These are phyloP conservation scores for Tapera naevia DNA, from an alignment of 2,797 vertebrate genomes.

Conservation along the genomic window DNA sequence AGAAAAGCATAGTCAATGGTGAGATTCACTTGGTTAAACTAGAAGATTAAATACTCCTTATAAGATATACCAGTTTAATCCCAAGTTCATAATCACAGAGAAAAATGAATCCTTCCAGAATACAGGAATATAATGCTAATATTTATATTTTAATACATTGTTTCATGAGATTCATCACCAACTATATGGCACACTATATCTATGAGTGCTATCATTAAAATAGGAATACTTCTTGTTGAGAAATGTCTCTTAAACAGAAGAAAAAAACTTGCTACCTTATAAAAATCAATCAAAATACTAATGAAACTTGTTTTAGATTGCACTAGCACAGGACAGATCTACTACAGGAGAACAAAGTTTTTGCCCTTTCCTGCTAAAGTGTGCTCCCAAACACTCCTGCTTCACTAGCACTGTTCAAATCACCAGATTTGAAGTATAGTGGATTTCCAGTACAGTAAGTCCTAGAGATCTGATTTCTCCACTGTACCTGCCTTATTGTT, in stretches of 20 bases:
- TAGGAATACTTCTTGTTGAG: not conserved
- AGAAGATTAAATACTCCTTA: not conserved
- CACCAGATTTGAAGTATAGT: not conserved
- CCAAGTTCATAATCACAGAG: not conserved
- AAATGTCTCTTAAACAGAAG: not conserved
- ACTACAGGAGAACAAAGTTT: not conserved
- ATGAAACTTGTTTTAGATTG: not conserved
- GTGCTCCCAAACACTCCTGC: not conserved
- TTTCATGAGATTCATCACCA: not conserved
- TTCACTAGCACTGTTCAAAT: not conserved
- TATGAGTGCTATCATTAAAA: not conserved
- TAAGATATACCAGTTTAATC: not conserved
- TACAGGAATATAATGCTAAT: not conserved
- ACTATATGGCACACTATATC: fast-evolving
- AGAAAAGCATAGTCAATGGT: not conserved
- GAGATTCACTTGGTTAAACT: not conserved
- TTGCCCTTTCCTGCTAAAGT: not conserved
- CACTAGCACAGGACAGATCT: not conserved
- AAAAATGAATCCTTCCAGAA: not conserved
- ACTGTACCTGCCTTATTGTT: not conserved
- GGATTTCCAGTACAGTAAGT: not conserved
- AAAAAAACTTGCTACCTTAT: fast-evolving
- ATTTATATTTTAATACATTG: not conserved
- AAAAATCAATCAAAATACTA: not conserved
- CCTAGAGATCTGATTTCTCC: not conserved